Percentiles rank a stretch among this genome's conserved stretches.
Conservation (phyloP, 2,113 vertebrate species). For the Guaruba guarouba region DNA sequence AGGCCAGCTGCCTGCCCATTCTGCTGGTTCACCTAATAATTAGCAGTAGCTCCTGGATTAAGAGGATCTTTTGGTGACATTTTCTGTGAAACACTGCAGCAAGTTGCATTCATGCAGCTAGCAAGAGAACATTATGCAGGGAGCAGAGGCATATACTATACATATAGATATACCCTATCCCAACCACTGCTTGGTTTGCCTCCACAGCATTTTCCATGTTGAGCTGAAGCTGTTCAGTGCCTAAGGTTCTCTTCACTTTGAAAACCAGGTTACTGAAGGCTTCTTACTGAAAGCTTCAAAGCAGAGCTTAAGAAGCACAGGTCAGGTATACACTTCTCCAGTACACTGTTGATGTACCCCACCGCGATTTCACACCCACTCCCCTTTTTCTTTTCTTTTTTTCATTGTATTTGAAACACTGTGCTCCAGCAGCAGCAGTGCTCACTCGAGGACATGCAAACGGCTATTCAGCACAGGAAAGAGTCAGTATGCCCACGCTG, state of each 20-base stretch:
- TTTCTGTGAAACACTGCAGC: not conserved
- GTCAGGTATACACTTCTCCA: not conserved
- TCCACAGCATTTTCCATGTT: constrained; percentile 8
- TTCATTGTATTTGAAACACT: not conserved
- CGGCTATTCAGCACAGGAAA: not conserved
- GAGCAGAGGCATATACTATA: not conserved
- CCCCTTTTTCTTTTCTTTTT: not conserved
- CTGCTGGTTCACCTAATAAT: not conserved
- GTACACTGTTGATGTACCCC: not conserved
- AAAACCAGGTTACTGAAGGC: not conserved
- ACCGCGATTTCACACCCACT: not conserved
- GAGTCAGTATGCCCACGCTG: not conserved
- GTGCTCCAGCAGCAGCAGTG: not conserved
- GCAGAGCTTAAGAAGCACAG: not conserved
- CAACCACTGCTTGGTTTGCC: not conserved
- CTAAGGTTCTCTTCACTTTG: constrained; percentile 36
- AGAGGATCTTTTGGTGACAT: not conserved
- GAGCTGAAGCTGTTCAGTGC: not conserved
- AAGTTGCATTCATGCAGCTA: not conserved
- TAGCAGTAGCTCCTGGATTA: not conserved
- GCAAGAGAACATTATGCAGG: not conserved
- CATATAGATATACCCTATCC: not conserved
- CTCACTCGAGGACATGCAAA: accelerated
- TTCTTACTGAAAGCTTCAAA: not conserved
- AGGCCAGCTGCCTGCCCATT: not conserved